phyloP scores from a whole-genome alignment of 2,113 vertebrate genomes.

The pig (Sus scrofa) region T2T-Sscrofa CM000826.6:36313001-36313500 shows the following conservation, averaged over 20 bases:
- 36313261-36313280: not conserved
- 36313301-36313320: conserved; percentile 57
- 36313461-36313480: conserved; percentile 63
- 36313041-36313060: not conserved
- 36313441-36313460: conserved; percentile 74
- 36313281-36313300: not conserved
- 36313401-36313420: conserved; percentile 64
- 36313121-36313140: not conserved
- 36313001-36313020: not conserved
- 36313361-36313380: conserved; percentile 9
- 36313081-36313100: not conserved
- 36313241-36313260: conserved; percentile 57
- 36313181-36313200: not conserved
- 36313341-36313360: conserved; percentile 59
- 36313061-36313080: not conserved
- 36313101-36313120: not conserved
- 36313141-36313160: not conserved
- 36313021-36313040: not conserved
- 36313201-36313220: not conserved
- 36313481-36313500: conserved; percentile 60
- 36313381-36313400: conserved; percentile 54
- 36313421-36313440: conserved; percentile 58
- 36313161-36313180: too few species aligned
- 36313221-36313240: not conserved
- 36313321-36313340: conserved; percentile 67